Percentiles rank a stretch among this genome's conserved stretches.
Conservation (phyloP, 2,113 vertebrate species). For the Acrocephalus arundinaceus region DNA sequence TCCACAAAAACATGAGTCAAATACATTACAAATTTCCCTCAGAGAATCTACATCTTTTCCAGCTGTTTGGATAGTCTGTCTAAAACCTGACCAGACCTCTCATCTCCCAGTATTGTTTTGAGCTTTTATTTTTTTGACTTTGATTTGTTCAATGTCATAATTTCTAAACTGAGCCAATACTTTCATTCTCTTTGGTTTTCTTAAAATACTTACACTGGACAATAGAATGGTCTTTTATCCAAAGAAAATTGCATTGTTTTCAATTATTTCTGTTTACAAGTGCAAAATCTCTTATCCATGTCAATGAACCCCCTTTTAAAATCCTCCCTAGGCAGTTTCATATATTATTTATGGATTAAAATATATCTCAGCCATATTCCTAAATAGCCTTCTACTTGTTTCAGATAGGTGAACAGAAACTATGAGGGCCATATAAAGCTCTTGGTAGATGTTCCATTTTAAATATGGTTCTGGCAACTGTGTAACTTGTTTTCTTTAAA, state of each 20-base stretch:
- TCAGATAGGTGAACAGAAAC: conserved; percentile 28
- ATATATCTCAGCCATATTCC: conserved; percentile 38
- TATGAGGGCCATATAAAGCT: not conserved
- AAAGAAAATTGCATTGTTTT: conserved; percentile 51
- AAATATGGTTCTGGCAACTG: conserved; percentile 54
- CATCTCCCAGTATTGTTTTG: conserved; percentile 77
- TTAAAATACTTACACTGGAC: conserved; percentile 58
- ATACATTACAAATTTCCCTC: conserved; percentile 83
- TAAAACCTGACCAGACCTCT: conserved; percentile 79
- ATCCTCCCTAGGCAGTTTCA: conserved; percentile 19
- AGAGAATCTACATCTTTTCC: conserved; percentile 83
- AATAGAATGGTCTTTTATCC: conserved; percentile 31
- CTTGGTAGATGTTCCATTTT: conserved; percentile 45
- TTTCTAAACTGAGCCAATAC: conserved; percentile 71
- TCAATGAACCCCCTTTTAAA: conserved; percentile 45
- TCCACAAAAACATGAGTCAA: conserved; percentile 84
- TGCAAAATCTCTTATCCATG: conserved; percentile 24
- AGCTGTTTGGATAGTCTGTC: conserved; percentile 82
- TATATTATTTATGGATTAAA: conserved; percentile 68
- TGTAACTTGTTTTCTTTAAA: conserved; percentile 1
- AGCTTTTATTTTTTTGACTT: conserved; percentile 74
- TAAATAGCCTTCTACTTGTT: conserved; percentile 60
- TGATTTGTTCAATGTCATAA: conserved; percentile 77
- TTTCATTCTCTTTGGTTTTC: conserved; percentile 66
- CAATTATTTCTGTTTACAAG: conserved; percentile 48